These are phyloP conservation scores for Nyctereutes procyonoides DNA, from an alignment of 2,113 vertebrate species.

Conservation along the genomic window DNA sequence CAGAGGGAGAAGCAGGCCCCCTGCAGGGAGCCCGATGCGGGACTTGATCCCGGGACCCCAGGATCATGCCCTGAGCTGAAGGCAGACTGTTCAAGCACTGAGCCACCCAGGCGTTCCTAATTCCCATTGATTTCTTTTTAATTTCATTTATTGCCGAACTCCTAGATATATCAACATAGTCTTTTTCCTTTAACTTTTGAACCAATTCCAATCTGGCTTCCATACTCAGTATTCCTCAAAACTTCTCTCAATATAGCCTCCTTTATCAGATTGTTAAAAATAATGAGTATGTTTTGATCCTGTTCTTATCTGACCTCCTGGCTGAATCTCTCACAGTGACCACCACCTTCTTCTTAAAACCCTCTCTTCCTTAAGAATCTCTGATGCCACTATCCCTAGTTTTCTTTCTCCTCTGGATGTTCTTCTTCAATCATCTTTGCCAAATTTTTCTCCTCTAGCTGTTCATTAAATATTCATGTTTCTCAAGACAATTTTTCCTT, in stretches of 20 bases:
- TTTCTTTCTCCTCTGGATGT: not conserved
- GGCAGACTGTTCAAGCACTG: too few relatives aligned
- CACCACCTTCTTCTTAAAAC: not conserved
- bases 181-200: not conserved
- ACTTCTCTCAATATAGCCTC: not conserved
- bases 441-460: not conserved
- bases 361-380: not conserved
- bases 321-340: not conserved
- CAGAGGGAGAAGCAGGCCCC: too few relatives aligned
- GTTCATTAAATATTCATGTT: not conserved
- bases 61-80: too few relatives aligned
- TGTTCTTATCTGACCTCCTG: not conserved
- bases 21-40: too few relatives aligned
- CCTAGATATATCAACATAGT: not conserved
- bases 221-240: not conserved
- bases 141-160: not conserved
- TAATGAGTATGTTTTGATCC: not conserved
- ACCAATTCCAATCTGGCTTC: constrained; percentile 8
- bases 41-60: too few relatives aligned
- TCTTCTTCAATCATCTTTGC: not conserved
- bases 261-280: constrained; percentile 7
- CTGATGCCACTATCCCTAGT: not conserved
- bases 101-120: too few relatives aligned
- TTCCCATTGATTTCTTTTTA: not conserved
- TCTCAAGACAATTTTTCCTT: not conserved